Conservation (phyloP, 2,888 invertebrate genomes). For the Noctua janthina region DNA sequence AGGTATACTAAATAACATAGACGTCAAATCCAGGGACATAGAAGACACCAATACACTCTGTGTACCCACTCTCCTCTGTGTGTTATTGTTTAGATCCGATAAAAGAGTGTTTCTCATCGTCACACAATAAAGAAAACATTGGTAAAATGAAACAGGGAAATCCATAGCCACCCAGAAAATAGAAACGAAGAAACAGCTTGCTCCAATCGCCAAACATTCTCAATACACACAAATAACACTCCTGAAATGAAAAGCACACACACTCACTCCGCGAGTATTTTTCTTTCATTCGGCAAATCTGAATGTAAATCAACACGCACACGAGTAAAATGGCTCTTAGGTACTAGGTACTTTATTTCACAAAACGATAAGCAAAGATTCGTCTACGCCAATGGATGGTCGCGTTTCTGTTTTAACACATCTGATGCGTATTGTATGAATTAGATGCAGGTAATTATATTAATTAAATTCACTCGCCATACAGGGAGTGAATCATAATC, state of each 20-base stretch:
- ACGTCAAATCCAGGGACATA: not conserved
- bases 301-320: slow-evolving; percentile 47
- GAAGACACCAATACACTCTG: not conserved
- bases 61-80: no score
- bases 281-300: slow-evolving; percentile 47
- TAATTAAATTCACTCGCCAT: no score
- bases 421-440: not conserved
- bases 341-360: slow-evolving; percentile 11
- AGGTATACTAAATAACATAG: not conserved
- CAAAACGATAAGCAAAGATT: slow-evolving; percentile 4
- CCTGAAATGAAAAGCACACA: slow-evolving; percentile 51
- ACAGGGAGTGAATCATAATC: no score
- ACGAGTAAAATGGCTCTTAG: not conserved
- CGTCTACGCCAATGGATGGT: not conserved
- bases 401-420: not conserved
- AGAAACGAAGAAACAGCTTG: slow-evolving; percentile 29
- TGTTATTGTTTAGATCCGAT: not conserved
- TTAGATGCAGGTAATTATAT: no score
- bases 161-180: slow-evolving; percentile 12
- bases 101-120: not conserved
- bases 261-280: slow-evolving; percentile 22
- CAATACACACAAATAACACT: slow-evolving; percentile 43
- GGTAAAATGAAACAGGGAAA: slow-evolving; percentile 13
- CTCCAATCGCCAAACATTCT: slow-evolving; percentile 34
- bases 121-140: not conserved